These are phyloP conservation scores for Ophioderma brevispina DNA, from an alignment of 35 echinoderm and acorn worm genomes.

Conservation along the genomic window DNA sequence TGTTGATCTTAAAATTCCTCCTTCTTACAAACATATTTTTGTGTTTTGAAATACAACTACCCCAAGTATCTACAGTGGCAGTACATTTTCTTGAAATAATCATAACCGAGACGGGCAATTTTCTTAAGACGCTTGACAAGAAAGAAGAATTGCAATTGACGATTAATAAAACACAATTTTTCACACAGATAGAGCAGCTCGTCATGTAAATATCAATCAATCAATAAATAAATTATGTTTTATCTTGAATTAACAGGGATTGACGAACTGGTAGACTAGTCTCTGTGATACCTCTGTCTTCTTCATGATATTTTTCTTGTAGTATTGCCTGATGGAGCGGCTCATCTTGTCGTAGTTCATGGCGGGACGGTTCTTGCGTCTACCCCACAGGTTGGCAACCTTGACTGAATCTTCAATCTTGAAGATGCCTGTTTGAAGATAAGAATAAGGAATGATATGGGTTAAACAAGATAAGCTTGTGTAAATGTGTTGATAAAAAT, in stretches of 20 bases:
- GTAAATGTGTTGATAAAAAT: too few relatives aligned
- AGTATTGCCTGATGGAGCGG: constrained; percentile 97
- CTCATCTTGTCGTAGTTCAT: constrained; percentile 99
- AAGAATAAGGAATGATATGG: background rate
- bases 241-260: constrained; percentile 58
- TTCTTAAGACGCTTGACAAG: too few relatives aligned
- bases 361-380: constrained; percentile 91
- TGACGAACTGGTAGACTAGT: constrained; percentile 96
- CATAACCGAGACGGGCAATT: too few relatives aligned
- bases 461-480: background rate
- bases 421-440: constrained; percentile 82
- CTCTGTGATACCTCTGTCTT: constrained; percentile 94
- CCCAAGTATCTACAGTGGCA: too few relatives aligned
- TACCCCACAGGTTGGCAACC: constrained; percentile 89
- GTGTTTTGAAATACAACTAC: too few relatives aligned
- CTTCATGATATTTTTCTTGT: constrained; percentile 98
- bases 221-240: background rate
- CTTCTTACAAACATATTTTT: too few relatives aligned
- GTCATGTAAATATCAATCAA: too few relatives aligned
- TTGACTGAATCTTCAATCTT: constrained; percentile 99
- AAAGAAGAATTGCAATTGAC: too few relatives aligned
- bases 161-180: too few relatives aligned
- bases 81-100: too few relatives aligned
- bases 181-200: too few relatives aligned
- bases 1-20: too few relatives aligned